phyloP scores from a whole-genome alignment of 2,113 vertebrate species.

The Clarias magur region DNA sequence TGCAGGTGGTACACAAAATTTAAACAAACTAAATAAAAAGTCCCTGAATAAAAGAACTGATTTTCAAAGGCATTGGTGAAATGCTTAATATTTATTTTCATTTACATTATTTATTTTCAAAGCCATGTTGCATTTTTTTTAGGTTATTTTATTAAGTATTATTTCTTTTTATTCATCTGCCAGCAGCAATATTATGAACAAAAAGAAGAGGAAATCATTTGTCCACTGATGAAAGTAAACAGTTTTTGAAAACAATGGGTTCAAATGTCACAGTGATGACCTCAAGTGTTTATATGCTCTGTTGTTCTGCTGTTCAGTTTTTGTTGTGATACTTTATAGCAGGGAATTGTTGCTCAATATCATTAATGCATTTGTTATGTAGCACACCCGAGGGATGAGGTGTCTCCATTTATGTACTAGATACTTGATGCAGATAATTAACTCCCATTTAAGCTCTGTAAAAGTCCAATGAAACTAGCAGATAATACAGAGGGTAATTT shows the following conservation, averaged over 20 bases:
- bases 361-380: constrained; percentile 62
- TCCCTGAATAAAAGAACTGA: neutral
- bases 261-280: constrained; percentile 57
- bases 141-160: neutral
- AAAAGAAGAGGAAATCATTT: constrained; percentile 1
- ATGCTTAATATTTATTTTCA: neutral
- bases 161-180: neutral
- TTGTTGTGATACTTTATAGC: constrained; percentile 62
- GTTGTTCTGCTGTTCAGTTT: constrained; percentile 51
- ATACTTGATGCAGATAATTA: constrained; percentile 74
- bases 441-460: constrained; percentile 68
- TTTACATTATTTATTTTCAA: constrained; percentile 6
- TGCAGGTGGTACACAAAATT: neutral
- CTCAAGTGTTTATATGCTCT: constrained; percentile 61
- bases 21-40: neutral
- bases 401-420: constrained; percentile 67
- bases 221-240: constrained; percentile 45
- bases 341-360: constrained; percentile 61
- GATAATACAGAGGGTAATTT: constrained; percentile 46
- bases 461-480: constrained; percentile 64
- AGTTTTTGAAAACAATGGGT: constrained; percentile 57
- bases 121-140: neutral
- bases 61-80: neutral
- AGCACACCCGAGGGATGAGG: constrained; percentile 63
- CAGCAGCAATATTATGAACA: neutral